Conservation (phyloP, 2,113 vertebrate species). For the Gallinago media region DNA sequence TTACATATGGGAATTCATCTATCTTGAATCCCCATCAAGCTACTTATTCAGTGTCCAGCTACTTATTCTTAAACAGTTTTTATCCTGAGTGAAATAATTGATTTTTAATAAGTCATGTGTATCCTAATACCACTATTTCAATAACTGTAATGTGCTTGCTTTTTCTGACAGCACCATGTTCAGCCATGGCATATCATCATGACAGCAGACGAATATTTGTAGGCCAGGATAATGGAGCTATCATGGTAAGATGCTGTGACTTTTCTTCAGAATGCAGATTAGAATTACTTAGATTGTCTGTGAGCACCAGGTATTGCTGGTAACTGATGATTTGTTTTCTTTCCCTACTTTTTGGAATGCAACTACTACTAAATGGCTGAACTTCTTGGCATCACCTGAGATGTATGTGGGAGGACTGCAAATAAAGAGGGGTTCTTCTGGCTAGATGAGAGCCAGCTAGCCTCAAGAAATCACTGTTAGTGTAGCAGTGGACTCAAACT, state of each 20-base stretch:
- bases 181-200: slow-evolving; percentile 93
- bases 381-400: not conserved
- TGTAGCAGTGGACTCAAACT: not conserved
- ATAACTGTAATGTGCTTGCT: not conserved
- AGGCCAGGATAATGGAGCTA: slow-evolving; percentile 94
- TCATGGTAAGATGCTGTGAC: slow-evolving; percentile 86
- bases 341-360: not conserved
- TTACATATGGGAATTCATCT: not conserved
- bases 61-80: not conserved
- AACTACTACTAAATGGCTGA: not conserved
- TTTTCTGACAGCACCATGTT: slow-evolving; percentile 87
- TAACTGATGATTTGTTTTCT: not conserved
- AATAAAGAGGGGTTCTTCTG: not conserved
- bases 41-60: not conserved
- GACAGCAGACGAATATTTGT: slow-evolving; percentile 95
- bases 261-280: not conserved
- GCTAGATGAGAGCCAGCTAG: not conserved
- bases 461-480: not conserved
- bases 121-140: not conserved
- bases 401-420: not conserved
- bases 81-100: not conserved
- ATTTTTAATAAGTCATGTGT: not conserved
- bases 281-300: not conserved
- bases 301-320: not conserved
- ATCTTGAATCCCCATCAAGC: not conserved